Conservation (phyloP, 2,797 vertebrate species). For the Cossypha caffra region DNA sequence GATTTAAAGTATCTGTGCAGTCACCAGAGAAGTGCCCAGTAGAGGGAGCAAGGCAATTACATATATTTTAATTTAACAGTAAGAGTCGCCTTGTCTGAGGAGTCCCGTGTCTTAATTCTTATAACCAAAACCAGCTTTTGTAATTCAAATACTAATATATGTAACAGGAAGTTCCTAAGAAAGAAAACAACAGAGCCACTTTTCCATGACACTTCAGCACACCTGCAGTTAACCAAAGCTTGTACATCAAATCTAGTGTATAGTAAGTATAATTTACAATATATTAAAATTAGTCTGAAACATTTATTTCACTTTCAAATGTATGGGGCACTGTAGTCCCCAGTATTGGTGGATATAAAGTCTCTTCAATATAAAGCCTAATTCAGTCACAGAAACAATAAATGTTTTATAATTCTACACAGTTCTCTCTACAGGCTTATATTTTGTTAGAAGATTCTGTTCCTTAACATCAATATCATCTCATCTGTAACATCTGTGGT, state of each 20-base stretch:
- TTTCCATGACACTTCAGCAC: neutral
- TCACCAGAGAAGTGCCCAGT: constrained; percentile 5
- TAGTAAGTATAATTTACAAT: neutral
- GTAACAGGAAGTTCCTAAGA: neutral
- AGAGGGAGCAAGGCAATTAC: constrained; percentile 54
- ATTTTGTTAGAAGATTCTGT: neutral
- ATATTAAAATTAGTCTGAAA: neutral
- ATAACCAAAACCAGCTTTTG: neutral
- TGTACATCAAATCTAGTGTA: neutral
- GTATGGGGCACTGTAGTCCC: neutral
- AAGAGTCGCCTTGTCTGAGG: neutral
- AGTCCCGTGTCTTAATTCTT: neutral
- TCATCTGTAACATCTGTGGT: neutral
- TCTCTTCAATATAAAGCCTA: neutral
- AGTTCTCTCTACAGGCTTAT: neutral
- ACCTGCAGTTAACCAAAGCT: neutral
- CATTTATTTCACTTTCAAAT: neutral
- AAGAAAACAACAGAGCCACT: neutral
- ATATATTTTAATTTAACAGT: neutral
- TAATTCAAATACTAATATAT: neutral
- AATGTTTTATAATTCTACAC: neutral
- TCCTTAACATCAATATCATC: neutral
- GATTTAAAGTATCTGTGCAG: neutral
- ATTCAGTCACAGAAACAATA: neutral
- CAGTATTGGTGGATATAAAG: neutral